A percentile compares a stretch with the other conserved stretches of the same genome.
These are phyloP conservation scores for Eulimnadia texana DNA, from an alignment of 1,140 invertebrate genomes.

Conservation along the genomic window DNA sequence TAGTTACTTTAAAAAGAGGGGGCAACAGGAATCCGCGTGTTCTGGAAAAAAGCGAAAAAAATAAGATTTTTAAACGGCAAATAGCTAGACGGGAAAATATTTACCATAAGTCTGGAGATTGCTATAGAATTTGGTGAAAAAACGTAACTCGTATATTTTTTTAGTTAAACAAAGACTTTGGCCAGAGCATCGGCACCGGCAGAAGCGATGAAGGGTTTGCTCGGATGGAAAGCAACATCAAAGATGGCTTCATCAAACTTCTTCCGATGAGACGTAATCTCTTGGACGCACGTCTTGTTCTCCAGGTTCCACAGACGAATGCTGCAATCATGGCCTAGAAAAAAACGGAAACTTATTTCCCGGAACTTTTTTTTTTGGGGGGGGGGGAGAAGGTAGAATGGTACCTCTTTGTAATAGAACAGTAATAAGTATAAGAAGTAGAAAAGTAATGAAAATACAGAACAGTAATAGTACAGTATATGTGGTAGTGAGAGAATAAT, in stretches of 20 bases:
- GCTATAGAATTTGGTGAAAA: not conserved
- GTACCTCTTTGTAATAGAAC: too few species aligned
- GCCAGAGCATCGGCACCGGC: slow-evolving; percentile 95
- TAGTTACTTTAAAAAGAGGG: not conserved
- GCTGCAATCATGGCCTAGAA: slow-evolving; percentile 88
- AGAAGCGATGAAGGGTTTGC: slow-evolving; percentile 94
- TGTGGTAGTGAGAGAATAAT: too few species aligned
- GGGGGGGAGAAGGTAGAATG: too few species aligned
- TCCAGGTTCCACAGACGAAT: slow-evolving; percentile 98
- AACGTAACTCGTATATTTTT: too few species aligned
- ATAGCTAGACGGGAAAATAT: too few species aligned
- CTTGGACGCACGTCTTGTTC: slow-evolving; percentile 96
- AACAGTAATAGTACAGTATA: too few species aligned
- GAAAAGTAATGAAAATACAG: not conserved
- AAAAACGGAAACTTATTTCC: slow-evolving; percentile 21
- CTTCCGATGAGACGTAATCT: slow-evolving; percentile 97
- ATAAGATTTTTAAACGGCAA: too few species aligned
- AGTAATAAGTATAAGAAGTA: not conserved
- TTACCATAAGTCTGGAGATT: too few species aligned
- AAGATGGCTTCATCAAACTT: slow-evolving; percentile 99
- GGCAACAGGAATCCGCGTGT: too few species aligned
- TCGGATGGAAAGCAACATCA: slow-evolving; percentile 97
- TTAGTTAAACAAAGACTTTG: slow-evolving; percentile 67
- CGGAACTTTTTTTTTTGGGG: too few species aligned
- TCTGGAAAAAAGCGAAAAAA: too few species aligned